Evolutionary conservation across 2,113 vertebrate genomes (phyloP), one percentile per base, ranked within the genome.

Genomic region (Campylorhamphus procurvoides): DNA sequence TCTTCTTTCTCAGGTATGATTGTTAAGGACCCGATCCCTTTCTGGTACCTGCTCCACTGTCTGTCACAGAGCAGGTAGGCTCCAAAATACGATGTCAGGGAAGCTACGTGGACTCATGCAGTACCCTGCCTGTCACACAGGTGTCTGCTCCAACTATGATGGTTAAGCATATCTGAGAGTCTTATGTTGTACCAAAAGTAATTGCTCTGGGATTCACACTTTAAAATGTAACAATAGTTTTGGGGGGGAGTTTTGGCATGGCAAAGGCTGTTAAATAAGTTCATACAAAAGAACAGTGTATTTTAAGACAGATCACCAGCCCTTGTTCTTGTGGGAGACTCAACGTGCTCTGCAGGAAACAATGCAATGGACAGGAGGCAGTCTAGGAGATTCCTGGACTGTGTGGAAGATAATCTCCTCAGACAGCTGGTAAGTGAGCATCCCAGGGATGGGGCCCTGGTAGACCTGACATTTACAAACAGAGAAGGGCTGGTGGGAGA

Each of bases 61-160:
- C 31, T 73, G 39, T 39, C 47, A 81, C 0, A 0, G 29, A 62
- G 19, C 17, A 58, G 24, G 18, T 50, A n/a, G 67, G 24, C 63
- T 88, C 47, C 23, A 49, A 47, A 63, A 76, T 15, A 7, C 35
- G 40, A 24, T 33, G 33, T 29, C 14, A 50, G 62, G 40, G 46
- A 23, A 15, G 11, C 24, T 2, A 0, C 24, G 14, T 33, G 56
- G 35, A 22, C 16, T 66, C 9, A 3, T 14, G 18, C 3, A 18
- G 12, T 14, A 59, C 18, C 18, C 42, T 29, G 22, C 9, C 20
- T 35, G 49, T 42, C 10, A 24, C 16, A 42, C 29, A 28, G 14
- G 11, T 39, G 35, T 27, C 35, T 25, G 35, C 39, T 87, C 44
- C 22, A 44, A 10, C 25, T 76, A 14, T n/a, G 25, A 46, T 4